phyloP scores from a whole-genome alignment of 2,797 vertebrate genomes.

The Coendou prehensilis region DNA sequence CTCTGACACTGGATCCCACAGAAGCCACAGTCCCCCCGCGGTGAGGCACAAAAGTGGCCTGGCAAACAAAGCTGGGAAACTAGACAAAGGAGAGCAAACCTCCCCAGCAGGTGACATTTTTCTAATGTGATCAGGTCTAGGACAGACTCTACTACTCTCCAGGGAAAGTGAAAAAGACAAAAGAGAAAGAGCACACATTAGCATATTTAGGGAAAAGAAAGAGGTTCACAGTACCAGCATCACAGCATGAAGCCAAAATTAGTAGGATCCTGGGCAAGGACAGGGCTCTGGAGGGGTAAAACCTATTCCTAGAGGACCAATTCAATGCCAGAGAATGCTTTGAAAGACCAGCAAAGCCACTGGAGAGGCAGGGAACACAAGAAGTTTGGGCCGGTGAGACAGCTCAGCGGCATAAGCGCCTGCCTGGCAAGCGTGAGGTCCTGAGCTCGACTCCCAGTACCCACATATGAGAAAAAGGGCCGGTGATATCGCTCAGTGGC shows the following conservation, averaged over 20 bases:
- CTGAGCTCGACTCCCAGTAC: too few species aligned
- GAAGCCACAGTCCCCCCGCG: accelerated
- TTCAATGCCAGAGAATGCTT: background rate
- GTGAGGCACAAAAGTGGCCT: background rate
- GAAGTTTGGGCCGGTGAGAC: background rate
- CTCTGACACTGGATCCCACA: background rate
- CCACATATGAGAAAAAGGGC: too few species aligned
- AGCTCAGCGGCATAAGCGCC: too few species aligned
- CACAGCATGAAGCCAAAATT: background rate
- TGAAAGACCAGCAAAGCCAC: background rate
- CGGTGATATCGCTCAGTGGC: too few species aligned
- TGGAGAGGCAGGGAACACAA: background rate
- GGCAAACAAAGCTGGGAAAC: background rate
- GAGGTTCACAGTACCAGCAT: background rate
- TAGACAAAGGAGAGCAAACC: background rate
- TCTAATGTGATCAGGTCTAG: background rate
- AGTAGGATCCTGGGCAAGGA: background rate
- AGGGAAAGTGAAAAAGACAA: constrained; percentile 22
- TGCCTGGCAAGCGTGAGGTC: too few species aligned
- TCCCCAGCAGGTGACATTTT: background rate
- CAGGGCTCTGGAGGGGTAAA: background rate
- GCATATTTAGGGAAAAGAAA: constrained; percentile 29
- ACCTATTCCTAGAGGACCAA: background rate
- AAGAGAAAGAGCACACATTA: background rate
- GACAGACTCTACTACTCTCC: background rate